Evolutionary conservation across 2,113 vertebrate genomes (phyloP).

Genomic region (Phoxinus phoxinus): DNA sequence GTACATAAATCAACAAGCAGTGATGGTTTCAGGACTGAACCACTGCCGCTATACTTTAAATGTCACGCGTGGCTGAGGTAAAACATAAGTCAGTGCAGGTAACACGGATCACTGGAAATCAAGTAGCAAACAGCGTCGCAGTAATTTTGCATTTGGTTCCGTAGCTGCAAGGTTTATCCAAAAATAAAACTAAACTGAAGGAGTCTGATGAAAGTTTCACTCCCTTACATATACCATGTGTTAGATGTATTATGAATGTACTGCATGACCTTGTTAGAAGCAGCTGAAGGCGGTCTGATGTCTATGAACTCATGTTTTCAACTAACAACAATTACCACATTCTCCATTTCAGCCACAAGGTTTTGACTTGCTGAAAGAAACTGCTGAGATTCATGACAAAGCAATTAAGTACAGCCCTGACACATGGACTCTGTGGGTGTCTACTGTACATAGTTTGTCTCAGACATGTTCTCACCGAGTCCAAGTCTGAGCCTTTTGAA

Average conservation of each 20-base stretch:
- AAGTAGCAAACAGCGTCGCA: background rate
- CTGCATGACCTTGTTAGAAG: background rate
- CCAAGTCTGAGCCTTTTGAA: background rate
- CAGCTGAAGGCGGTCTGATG: background rate
- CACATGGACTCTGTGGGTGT: background rate
- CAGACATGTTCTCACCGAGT: background rate
- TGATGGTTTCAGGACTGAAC: background rate
- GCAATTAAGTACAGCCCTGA: background rate
- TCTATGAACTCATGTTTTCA: background rate
- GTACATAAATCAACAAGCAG: conserved; percentile 29
- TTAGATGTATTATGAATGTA: background rate
- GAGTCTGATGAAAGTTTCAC: background rate
- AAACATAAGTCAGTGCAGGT: conserved; percentile 12
- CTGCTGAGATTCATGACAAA: background rate
- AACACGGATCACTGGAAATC: background rate
- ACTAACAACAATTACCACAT: background rate
- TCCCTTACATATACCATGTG: background rate
- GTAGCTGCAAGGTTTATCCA: background rate
- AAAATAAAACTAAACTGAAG: background rate
- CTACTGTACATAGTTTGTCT: background rate
- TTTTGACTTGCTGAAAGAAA: background rate
- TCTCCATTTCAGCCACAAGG: background rate
- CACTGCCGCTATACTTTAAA: conserved; percentile 2
- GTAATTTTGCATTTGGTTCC: conserved; percentile 9
- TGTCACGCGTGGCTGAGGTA: background rate